Base-by-base conservation (phyloP, 2,888 invertebrate species). In the Trilocha varians region DNA sequence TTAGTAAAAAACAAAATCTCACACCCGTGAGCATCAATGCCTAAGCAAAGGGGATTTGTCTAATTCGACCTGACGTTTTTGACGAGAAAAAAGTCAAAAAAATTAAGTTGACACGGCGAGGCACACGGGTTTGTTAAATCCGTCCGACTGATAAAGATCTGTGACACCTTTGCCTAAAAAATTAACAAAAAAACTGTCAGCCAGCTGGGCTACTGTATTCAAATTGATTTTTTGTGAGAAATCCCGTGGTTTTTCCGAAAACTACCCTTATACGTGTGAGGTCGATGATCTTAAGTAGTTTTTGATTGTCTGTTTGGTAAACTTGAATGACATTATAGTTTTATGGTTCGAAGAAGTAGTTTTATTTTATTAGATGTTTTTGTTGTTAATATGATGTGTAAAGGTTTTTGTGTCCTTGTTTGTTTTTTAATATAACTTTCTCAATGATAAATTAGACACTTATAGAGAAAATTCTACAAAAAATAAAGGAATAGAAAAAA, bases 31-130 rank as follows among this genome's bases (percentile, higher is more conserved):
- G 70, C 67, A 69, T 73, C 75, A 68, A 66, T 71, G 65, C 57
- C 58, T 66, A 57, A 70, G 68, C 73, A 65, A 69, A 72, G 73
- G 65, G 75, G 83, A 78, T 82, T 83, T 80, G 65, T 67, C 70
- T 83, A 83, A 84, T 82, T 79, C 80, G 70, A 82, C 66, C 69
- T 78, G 84, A 83, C 76, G 69, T 71, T 69, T 64, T 68, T 76
- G 82, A 80, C 79, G 70, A 63, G 55, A 56, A 51, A 61, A 65
- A 70, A 55, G 59, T 54, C 68, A 72, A 73, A 72, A 73, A 62
- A 55, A 54, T 52, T 64, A 71, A 60, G 64, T 76, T 79, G 82
- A 74, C 66, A 65, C 70, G 65, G 66, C 70, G 71, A 68, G 67
- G 69, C 75, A 74, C 70, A 75, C 75, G 77, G 76, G 71, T 70